Evolutionary conservation across 1,140 invertebrate genomes (phyloP).

Genomic region (Cydia splendana): DNA sequence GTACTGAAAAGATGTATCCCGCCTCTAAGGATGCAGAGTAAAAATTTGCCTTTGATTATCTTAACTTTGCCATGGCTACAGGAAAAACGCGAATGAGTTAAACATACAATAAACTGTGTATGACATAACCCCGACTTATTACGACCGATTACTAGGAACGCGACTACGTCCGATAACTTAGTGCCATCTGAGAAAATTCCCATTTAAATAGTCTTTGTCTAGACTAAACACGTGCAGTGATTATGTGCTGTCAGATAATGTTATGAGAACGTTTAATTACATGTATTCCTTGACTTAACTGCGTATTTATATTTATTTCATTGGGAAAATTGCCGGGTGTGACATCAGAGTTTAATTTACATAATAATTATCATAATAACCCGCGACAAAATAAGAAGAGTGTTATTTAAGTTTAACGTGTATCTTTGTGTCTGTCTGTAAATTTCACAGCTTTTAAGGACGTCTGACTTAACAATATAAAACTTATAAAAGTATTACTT

Average conservation of each 20-base stretch:
- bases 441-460: too few species aligned
- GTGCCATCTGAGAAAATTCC: background rate
- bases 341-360: background rate
- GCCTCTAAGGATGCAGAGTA: background rate
- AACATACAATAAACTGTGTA: background rate
- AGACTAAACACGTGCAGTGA: background rate
- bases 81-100: background rate
- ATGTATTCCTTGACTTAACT: background rate
- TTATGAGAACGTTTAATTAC: background rate
- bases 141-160: background rate
- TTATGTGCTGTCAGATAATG: conserved; percentile 9
- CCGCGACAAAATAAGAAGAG: too few species aligned
- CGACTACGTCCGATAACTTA: background rate
- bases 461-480: too few species aligned
- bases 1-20: too few species aligned
- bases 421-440: too few species aligned
- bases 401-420: too few species aligned
- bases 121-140: background rate
- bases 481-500: too few species aligned
- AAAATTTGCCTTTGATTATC: background rate
- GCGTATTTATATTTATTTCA: background rate
- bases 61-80: too few species aligned
- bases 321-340: background rate
- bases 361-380: too few species aligned
- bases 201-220: background rate